phyloP scores from a whole-genome alignment of 2,797 vertebrate species.

The Xyrichtys novacula region DNA sequence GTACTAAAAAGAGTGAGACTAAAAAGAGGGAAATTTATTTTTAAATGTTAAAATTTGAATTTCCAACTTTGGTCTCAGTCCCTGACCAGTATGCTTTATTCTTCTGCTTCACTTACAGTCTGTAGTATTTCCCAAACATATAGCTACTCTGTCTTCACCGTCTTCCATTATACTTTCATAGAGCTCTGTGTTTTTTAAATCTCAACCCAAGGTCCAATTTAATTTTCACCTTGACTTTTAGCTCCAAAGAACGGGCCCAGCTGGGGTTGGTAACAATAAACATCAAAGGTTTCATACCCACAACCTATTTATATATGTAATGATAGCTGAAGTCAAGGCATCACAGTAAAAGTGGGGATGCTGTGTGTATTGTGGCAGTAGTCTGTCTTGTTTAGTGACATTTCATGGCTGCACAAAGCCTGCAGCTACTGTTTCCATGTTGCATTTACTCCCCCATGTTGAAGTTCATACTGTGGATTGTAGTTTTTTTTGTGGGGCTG shows the following conservation, averaged over 20 bases:
- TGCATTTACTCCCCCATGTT: neutral
- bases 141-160: no score
- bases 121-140: no score
- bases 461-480: neutral
- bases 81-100: no score
- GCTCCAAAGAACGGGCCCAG: neutral
- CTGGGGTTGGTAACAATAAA: neutral
- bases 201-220: no score
- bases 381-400: neutral
- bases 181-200: no score
- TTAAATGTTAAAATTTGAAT: no score
- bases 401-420: neutral
- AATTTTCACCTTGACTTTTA: no score
- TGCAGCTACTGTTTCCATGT: neutral
- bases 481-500: neutral
- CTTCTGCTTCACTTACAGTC: no score
- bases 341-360: neutral
- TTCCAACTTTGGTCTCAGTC: no score
- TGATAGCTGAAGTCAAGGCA: neutral
- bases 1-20: no score
- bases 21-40: no score
- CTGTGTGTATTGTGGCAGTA: neutral
- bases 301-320: neutral
- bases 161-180: no score
- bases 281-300: neutral